These are phyloP conservation scores for Epiblema foenella DNA, from an alignment of 2,888 invertebrate genomes.

Conservation along the genomic window DNA sequence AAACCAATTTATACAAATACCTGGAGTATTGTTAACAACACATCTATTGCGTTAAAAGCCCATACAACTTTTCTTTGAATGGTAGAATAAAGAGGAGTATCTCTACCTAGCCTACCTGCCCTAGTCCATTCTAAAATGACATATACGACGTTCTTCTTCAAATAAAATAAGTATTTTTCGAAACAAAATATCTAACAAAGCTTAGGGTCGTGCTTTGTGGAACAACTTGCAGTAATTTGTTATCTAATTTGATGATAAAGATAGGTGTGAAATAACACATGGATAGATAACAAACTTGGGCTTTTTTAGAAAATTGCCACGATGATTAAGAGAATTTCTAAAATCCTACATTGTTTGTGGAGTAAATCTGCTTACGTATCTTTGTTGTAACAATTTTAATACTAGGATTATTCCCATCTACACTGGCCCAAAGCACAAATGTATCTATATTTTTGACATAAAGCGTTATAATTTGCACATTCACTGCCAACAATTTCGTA, in stretches of 20 bases:
- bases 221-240: conserved; percentile 10
- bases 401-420: background rate
- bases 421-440: background rate
- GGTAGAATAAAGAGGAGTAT: conserved; percentile 50
- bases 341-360: background rate
- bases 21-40: conserved; percentile 41
- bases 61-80: conserved; percentile 47
- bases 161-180: background rate
- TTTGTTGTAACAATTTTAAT: background rate
- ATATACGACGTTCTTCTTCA: background rate
- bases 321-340: background rate
- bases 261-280: conserved; percentile 7
- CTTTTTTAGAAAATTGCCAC: background rate
- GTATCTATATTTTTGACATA: too few relatives aligned
- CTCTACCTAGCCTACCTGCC: conserved; percentile 49
- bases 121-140: background rate
- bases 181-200: background rate
- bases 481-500: too few relatives aligned
- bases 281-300: background rate
- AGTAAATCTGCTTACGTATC: background rate
- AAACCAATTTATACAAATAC: background rate
- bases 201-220: background rate
- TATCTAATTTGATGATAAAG: conserved; percentile 8
- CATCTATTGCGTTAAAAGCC: conserved; percentile 45
- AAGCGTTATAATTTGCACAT: background rate